These are phyloP conservation scores for Rhincodon typus DNA, from an alignment of 2,797 vertebrate species.

Conservation along the genomic window DNA sequence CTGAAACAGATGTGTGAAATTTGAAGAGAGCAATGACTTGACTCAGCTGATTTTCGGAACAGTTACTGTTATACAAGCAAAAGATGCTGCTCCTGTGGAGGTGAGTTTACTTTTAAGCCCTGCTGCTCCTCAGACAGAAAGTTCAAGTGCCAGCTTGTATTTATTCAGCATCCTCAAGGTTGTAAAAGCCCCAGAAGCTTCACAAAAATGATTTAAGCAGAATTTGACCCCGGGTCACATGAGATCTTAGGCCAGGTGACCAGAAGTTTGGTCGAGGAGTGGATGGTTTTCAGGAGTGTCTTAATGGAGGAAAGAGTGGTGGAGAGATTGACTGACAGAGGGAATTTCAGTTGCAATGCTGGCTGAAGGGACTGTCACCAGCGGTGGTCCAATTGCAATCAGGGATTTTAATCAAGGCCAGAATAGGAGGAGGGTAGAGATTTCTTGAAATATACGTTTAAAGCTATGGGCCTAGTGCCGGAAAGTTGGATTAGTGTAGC, in stretches of 20 bases:
- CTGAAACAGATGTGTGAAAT: constrained; percentile 79
- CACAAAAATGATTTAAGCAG: not conserved
- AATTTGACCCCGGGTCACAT: not conserved
- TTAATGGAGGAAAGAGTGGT: not conserved
- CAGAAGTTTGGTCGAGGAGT: not conserved
- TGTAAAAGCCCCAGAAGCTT: not conserved
- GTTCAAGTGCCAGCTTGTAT: not conserved
- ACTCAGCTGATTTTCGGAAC: constrained; percentile 86
- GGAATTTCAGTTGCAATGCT: not conserved
- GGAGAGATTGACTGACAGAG: no score
- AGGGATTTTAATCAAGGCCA: no score
- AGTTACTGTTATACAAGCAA: constrained; percentile 76
- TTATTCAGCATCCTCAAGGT: not conserved
- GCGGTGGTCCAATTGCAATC: not conserved
- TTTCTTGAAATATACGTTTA: no score
- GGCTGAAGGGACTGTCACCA: not conserved
- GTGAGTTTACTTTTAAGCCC: constrained; percentile 50
- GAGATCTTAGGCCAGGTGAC: not conserved
- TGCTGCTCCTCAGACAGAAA: not conserved
- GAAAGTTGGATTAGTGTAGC: no score
- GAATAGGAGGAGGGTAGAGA: no score
- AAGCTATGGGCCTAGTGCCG: no score
- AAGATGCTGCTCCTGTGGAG: constrained; percentile 84
- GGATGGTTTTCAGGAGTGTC: no score
- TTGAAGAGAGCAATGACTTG: constrained; percentile 84